Evolutionary conservation across 2,888 invertebrate genomes (phyloP).

Genomic region (Tortrix viridana): DNA sequence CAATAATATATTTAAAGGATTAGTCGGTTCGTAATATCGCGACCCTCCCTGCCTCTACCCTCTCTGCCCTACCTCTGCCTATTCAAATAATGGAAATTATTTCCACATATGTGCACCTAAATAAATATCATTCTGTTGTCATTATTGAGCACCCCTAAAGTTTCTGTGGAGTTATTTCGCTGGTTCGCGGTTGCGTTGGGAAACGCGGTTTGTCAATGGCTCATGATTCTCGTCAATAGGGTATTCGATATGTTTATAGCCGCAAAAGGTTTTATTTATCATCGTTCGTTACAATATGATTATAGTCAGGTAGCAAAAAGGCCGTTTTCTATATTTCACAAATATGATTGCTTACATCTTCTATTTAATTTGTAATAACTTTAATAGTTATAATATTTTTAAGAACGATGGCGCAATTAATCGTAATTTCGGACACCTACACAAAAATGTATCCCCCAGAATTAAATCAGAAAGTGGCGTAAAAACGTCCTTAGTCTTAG

Average conservation of each 20-base stretch:
- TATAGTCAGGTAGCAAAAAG: too few relatives aligned
- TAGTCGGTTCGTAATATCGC: constrained; percentile 81
- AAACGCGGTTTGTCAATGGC: constrained; percentile 52
- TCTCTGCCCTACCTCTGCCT: constrained; percentile 59
- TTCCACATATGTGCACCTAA: constrained; percentile 83
- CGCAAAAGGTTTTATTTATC: too few relatives aligned
- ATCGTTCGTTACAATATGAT: too few relatives aligned
- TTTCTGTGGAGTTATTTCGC: constrained; percentile 73
- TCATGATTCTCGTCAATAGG: constrained; percentile 15
- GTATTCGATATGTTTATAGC: constrained; percentile 8
- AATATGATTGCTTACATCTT: too few relatives aligned
- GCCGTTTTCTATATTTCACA: too few relatives aligned
- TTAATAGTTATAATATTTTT: too few relatives aligned
- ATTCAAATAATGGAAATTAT: constrained; percentile 83
- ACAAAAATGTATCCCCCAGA: too few relatives aligned
- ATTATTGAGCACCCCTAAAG: constrained; percentile 72
- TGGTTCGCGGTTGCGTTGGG: constrained; percentile 64
- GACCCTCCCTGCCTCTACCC: constrained; percentile 53
- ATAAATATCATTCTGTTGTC: constrained; percentile 79
- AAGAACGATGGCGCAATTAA: too few relatives aligned
- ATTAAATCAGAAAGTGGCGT: too few relatives aligned
- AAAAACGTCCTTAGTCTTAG: too few relatives aligned
- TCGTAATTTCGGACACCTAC: too few relatives aligned
- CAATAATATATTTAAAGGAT: constrained; percentile 85
- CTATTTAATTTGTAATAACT: too few relatives aligned